Base-by-base conservation (phyloP, 2,888 invertebrate genomes). In the Brachyptera putata region DNA sequence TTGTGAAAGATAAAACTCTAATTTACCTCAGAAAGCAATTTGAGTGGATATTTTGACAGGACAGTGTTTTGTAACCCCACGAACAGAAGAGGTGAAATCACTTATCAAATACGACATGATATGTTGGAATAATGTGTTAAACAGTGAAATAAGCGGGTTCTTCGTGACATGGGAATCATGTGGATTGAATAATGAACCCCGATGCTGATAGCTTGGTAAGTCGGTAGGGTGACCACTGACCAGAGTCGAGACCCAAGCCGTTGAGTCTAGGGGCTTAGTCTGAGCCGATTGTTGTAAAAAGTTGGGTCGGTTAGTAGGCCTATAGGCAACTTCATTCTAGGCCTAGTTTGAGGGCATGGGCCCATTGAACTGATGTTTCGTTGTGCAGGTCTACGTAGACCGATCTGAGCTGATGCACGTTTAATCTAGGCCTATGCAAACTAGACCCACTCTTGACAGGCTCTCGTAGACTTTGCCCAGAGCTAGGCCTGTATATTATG, bases 181-280 rank as follows among this genome's bases (percentile, higher is more conserved):
- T 77, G 81, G 77, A 81, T 80, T 78, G 83, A 83, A 83, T 81
- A 81, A 84, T 84, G 84, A 84, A 79, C 80, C 77, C 79, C 75
- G 84, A 84, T 84, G 84, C 82, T 71, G 84, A 84, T 79, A 83
- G 84, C 80, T 83, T 84, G 84, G 84, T 84, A 75, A 76, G 76
- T 76, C 62, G 41, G 39, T 57, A 61, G 36, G n/a, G n/a, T n/a
- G n/a, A n/a, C n/a, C n/a, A 55, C 63, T 60, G 50, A n/a, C n/a
- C n/a, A n/a, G n/a, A 37, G 21, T 41, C 41, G 41, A 18, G 21
- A 41, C 41, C 16, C 18, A 18, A 14, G 41, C 41, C 41, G 41
- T 11, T n/a, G n/a, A 13, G 39, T 39, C n/a, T n/a, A n/a, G 4
- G 39, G 16, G 39, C 11, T 14, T n/a, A 9, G 13, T 39, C 13